Base-by-base conservation (phyloP, 2,113 vertebrate genomes). In the Boleophthalmus pectinirostris region DNA sequence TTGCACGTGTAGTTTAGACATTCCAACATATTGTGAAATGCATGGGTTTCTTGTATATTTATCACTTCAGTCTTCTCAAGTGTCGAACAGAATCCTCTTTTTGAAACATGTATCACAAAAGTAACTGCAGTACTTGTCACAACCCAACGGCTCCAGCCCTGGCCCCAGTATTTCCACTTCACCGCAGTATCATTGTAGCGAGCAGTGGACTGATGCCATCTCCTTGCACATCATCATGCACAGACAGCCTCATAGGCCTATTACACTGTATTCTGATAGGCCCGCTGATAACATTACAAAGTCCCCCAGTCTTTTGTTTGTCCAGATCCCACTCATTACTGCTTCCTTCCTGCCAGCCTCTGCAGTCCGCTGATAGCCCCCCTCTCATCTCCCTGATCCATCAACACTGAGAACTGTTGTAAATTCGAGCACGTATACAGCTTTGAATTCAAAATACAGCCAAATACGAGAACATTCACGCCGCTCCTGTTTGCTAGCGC, bases 291-390 rank as follows among this genome's bases (percentile, higher is more conserved):
- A 71, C 77, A 61, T 85, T 78, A 68, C 79, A 82, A 85, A 82
- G 77, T 81, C 84, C 79, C 78, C n/a, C 49, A 70, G 66, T 49
- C 73, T 82, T 85, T 90, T 88, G 85, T 90, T 89, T 87, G 85
- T 75, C 75, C 72, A 38, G 78, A 66, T 71, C 76, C 74, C 78
- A 75, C 84, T 84, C 82, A 89, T 91, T 79, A 83, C 61, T 2
- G 35, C 65, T 91, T 90, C 90, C 90, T 91, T 87, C 84, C 86
- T 74, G 60, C 43, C 74, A 0, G 47, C 3, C 51, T 49, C 84
- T 89, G 89, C 63, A 56, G 75, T 47, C 72, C 7, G 20, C 85
- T 80, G 90, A 91, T 89, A 89, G 79, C 29, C n/a, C 10, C 1
- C 57, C 51, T 73, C 71, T 80, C 85, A 76, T 78, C 84, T 70